phyloP scores from a whole-genome alignment of 2,113 vertebrate species.

The Pelmatolapia mariae region DNA sequence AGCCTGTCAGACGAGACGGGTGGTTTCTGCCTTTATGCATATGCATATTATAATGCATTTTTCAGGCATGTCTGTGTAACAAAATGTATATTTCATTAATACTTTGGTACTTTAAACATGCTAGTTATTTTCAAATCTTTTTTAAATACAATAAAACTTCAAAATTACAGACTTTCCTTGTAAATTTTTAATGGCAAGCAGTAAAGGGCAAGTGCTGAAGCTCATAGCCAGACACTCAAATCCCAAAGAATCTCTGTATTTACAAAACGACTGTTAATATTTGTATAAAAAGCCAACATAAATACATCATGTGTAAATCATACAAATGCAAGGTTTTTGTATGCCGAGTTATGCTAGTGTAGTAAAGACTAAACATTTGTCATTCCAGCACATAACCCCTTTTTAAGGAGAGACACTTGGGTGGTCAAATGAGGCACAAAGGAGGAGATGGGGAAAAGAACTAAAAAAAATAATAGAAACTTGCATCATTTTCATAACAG shows the following conservation, averaged over 20 bases:
- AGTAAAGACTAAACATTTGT: not conserved
- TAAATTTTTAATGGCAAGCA: not conserved
- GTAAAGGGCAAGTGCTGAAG: not conserved
- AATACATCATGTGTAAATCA: conserved; percentile 86
- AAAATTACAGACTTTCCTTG: not conserved
- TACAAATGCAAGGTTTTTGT: conserved; percentile 58
- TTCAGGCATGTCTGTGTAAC: not conserved
- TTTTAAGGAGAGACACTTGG: not conserved
- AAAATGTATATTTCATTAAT: not conserved
- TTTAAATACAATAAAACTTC: not conserved
- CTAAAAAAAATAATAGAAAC: not conserved
- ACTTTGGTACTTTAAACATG: not conserved
- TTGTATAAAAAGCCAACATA: conserved; percentile 81
- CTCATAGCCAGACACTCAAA: not conserved
- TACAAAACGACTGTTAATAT: conserved; percentile 79
- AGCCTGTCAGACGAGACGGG: not conserved
- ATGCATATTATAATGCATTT: not conserved
- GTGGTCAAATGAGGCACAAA: not conserved
- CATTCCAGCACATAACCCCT: conserved; percentile 7
- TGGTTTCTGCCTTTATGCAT: not conserved
- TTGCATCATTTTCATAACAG: not conserved
- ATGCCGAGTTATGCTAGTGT: not conserved
- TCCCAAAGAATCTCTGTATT: conserved; percentile 76
- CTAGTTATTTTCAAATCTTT: not conserved
- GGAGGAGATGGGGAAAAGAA: not conserved